Base-by-base conservation (phyloP, 2,113 vertebrate species). In the Neolamprologus kungweensis region DNA sequence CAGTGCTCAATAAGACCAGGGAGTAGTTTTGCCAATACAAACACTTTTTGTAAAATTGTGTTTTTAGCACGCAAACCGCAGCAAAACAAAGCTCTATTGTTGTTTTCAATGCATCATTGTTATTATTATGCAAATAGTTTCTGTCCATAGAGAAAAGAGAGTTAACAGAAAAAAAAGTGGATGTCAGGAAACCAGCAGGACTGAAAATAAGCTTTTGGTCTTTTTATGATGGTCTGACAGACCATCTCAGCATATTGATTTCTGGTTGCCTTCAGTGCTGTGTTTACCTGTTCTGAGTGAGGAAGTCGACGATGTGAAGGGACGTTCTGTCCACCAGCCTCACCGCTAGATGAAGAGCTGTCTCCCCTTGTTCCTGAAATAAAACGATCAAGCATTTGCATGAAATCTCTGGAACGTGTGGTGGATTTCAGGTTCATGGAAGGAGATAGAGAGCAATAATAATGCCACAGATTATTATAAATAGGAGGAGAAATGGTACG, bases 241-340 rank as follows among this genome's bases (percentile, higher is more conserved):
- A 75, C 0, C 71, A 50, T 78, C 42, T 50, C 23, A 78, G 26
- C 71, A 31, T 19, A 60, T 12, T 37, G 31, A 65, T 13, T 7
- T 28, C 21, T 65, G 9, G 16, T 28, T 4, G 17, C 35, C 14
- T 11, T 54, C 23, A 33, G 75, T 6, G n/a, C 6, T 51, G 53
- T 16, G 23, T 94, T 94, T 82, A 98, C 99, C 99, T 99, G 94
- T 99, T 99, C 93, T 99, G 99, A 55, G 98, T 98, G 92, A 99
- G 94, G 86, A 99, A 99, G 95, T 99, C 99, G 3, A 99, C 97
- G 3, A 99, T 98, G 93, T 99, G 99, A 82, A 99, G 98, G 5
- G 99, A 99, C 1, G 98, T 99, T 85, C 99, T 94, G 89, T 99
- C 99, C 88, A 99, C 99, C 13, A 98, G 97, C 85, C 99, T 96